Conservation (phyloP, 2,888 invertebrate species). For the Lottia scabra region DNA sequence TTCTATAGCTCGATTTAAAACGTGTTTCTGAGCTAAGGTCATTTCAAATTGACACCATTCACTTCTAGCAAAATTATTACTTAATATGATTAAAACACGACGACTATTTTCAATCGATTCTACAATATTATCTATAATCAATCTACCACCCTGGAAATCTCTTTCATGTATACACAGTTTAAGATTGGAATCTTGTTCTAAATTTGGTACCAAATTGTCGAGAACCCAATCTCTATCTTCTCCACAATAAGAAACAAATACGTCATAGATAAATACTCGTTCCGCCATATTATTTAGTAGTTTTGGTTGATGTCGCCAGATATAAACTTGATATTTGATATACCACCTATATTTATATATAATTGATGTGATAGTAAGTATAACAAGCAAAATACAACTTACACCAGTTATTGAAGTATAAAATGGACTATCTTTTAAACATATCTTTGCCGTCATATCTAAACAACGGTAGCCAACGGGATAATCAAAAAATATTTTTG, state of each 20-base stretch:
- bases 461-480: constrained; percentile 6
- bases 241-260: constrained; percentile 79
- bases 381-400: not conserved
- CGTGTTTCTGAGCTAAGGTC: constrained; percentile 77
- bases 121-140: constrained; percentile 80
- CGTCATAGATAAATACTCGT: constrained; percentile 72
- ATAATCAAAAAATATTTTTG: not conserved
- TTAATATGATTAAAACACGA: constrained; percentile 76
- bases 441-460: not conserved
- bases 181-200: constrained; percentile 72
- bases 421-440: not conserved
- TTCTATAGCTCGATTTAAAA: constrained; percentile 72
- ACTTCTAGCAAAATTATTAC: constrained; percentile 76
- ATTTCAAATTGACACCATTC: constrained; percentile 83
- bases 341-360: constrained; percentile 13
- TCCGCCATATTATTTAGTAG: not conserved
- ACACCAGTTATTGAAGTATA: not conserved
- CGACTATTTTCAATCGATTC: constrained; percentile 78
- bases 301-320: constrained; percentile 36
- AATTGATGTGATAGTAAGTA: not conserved
- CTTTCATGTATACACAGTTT: constrained; percentile 78
- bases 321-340: constrained; percentile 3
- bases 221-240: constrained; percentile 77
- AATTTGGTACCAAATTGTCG: constrained; percentile 75
- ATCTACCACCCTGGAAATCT: constrained; percentile 79